Conservation (phyloP, 2,113 vertebrate genomes). For the Pedionomus torquatus region DNA sequence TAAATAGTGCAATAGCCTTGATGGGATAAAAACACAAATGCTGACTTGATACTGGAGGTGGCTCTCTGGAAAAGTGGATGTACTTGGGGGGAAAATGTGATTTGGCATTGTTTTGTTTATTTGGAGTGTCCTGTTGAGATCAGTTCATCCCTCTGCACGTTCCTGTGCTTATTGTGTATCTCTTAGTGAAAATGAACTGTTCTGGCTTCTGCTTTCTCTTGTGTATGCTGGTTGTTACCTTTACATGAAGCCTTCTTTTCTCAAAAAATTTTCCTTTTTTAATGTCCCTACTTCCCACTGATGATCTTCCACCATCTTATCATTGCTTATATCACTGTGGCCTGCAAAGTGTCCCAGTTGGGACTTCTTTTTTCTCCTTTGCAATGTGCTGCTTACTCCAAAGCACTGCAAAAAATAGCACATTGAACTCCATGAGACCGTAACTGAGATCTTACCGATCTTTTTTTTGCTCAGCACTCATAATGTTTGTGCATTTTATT, state of each 20-base stretch:
- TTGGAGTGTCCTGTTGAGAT: neutral
- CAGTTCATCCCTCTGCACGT: neutral
- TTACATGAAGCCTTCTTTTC: neutral
- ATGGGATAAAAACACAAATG: neutral
- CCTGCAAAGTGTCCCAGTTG: neutral
- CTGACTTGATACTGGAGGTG: neutral
- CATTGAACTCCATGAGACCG: neutral
- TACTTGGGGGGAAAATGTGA: neutral
- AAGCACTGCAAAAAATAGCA: neutral
- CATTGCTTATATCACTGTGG: neutral
- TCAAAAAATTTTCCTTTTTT: neutral
- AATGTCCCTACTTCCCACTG: neutral
- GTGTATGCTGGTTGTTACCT: neutral
- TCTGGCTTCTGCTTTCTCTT: neutral
- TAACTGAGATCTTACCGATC: neutral
- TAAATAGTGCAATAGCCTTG: neutral
- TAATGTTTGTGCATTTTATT: neutral
- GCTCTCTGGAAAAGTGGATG: neutral
- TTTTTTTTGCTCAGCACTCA: neutral
- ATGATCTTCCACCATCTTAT: neutral
- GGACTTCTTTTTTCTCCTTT: neutral
- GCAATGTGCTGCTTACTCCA: neutral
- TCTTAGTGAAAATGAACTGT: neutral
- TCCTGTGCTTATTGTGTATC: neutral
- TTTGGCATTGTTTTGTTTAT: neutral